Evolutionary conservation across 2,797 vertebrate species (phyloP), one percentile per base, ranked within the genome.

Genomic region (Parotocinclus haroldoi): DNA sequence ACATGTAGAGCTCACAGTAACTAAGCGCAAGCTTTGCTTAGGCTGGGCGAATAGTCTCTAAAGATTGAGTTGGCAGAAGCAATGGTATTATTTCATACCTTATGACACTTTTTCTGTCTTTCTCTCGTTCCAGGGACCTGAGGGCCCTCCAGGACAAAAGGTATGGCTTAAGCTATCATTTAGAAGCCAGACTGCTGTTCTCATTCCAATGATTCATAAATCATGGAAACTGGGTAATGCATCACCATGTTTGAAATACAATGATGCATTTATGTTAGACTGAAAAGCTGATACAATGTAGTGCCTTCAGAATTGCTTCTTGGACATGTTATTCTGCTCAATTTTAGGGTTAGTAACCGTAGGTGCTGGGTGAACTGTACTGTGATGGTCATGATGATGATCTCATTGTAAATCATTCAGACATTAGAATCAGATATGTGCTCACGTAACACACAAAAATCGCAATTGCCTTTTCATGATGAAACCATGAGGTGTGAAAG

Each of bases 141-240:
- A 92, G 81, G 97, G 96, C 58, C 94, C 96, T 79, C 89, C 89
- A 67, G 96, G 96, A 90, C 88, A 74, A 80, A 95, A 94, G 94
- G 97, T 98, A 93, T 56, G 79, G 83, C 55, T 69, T 1, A 63
- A 61, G 46, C 50, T 19, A 66, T 69, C 7, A 13, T 58, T 58
- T 72, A 65, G 9, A 54, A 12, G 2, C 7, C 16, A 57, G 39
- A 49, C n/a, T 57, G 54, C 45, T 56, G 37, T 56, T 50, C 10
- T 16, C 58, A 19, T 46, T 63, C 7, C 48, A 58, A 36, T 48
- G 14, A 45, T 58, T 67, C 11, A 63, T 48, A 55, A 19, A 63
- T 71, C 37, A 63, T 55, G 16, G 19, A 60, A 67, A 58, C 10
- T 18, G 12, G 1, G 16, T 63, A 46, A 52, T 50, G 18, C 13